Base-by-base conservation (phyloP, 1,140 invertebrate genomes). In the Agrypnia vestita region DNA sequence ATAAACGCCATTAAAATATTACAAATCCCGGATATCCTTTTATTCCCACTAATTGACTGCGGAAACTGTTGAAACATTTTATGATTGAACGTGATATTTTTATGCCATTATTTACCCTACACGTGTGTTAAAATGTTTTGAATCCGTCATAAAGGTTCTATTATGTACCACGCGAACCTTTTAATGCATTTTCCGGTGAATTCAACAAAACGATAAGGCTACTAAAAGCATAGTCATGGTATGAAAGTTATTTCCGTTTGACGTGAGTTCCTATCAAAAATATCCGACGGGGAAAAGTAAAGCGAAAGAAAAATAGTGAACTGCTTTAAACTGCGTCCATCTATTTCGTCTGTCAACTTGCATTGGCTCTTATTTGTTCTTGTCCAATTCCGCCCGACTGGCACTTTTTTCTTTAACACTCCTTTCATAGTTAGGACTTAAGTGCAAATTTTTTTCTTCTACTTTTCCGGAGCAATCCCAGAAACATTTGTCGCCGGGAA, bases 301-400 rank as follows among this genome's bases (percentile, higher is more conserved):
- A 49, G 67, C 15, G 67, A 71, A 71, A 71, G 49, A 17, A 73
- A 51, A 53, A 73, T 73, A 55, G 49, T 25, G 12, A 55, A 25
- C 47, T 73, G 19, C 25, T 73, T 73, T 73, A 35, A 73, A 76
- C 59, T 47, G 13, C 44, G 73, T 59, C 74, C 53, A 71, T 80
- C 74, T 47, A 75, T 76, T 75, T 55, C 76, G 72, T 79, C 77
- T 79, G 80, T 82, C 77, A 82, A 79, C 80, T 59, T 55, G 67
- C 74, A 73, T 76, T 46, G 64, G 64, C 25, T 82, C 80, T 79
- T 82, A 79, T 79, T 79, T 82, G 77, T 79, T 82, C 77, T 82
- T 76, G 80, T 82, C 77, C 73, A 62, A 82, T 82, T 72, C 77
- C 44, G 53, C 79, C 62, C 61, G 62, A 56, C 56, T 76, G 44